Percentiles rank a stretch among this genome's conserved stretches.
Conservation (phyloP, 2,888 invertebrate genomes). For the Agrenia bidenticulata region DNA sequence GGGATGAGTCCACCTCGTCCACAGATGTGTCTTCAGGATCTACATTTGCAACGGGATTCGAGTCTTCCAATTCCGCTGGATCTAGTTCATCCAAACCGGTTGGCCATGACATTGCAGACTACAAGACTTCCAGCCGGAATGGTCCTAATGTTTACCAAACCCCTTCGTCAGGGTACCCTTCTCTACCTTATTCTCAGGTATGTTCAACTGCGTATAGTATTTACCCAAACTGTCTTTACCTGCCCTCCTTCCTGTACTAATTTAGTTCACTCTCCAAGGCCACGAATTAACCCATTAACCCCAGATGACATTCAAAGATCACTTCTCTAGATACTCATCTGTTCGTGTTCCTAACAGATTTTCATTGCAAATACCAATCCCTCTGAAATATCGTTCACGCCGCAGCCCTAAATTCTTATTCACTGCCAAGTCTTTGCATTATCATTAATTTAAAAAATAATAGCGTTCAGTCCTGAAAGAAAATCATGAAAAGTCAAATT, state of each 20-base stretch:
- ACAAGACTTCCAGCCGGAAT: not conserved
- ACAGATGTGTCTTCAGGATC: conserved; percentile 35
- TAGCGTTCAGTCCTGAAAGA: not conserved
- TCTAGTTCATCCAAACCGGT: conserved; percentile 27
- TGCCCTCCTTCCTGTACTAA: too few relatives aligned
- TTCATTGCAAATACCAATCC: too few relatives aligned
- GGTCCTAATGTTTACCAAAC: conserved; percentile 6
- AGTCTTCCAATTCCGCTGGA: conserved; percentile 28
- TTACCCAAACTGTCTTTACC: too few relatives aligned
- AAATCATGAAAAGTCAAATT: conserved; percentile 4
- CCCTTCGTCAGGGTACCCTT: conserved; percentile 28
- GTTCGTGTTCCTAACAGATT: too few relatives aligned
- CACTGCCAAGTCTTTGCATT: not conserved
- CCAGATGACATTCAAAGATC: too few relatives aligned
- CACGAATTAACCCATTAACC: too few relatives aligned
- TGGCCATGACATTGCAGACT: conserved; percentile 17
- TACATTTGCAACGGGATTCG: conserved; percentile 41
- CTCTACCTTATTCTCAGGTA: conserved; percentile 41
- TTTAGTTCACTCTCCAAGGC: too few relatives aligned
- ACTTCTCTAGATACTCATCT: too few relatives aligned
- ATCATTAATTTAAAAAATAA: not conserved
- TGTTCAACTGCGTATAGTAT: too few relatives aligned
- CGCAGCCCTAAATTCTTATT: not conserved
- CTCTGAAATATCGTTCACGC: not conserved
- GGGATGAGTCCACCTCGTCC: conserved; percentile 14